These are phyloP conservation scores for Pocillopora grandis DNA, from an alignment of 92 coral and sea anemone genomes.

Conservation along the genomic window DNA sequence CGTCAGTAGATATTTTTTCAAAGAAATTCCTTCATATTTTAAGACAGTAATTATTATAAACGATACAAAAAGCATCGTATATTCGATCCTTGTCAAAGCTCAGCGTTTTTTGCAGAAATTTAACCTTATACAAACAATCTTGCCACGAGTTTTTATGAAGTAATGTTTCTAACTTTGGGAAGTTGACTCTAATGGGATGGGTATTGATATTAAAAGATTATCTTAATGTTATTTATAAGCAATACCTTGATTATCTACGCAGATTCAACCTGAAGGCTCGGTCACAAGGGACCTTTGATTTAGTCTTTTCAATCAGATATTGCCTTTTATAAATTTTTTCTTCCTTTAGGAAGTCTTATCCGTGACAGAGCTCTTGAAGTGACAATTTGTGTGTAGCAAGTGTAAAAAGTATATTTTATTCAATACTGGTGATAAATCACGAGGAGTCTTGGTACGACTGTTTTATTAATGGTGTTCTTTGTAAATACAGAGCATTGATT, in stretches of 20 bases:
- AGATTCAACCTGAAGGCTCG: slow-evolving; percentile 19
- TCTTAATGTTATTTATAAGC: slow-evolving; percentile 33
- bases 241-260: slow-evolving; percentile 10
- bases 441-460: slow-evolving; percentile 27
- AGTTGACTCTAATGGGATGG: neutral
- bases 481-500: slow-evolving; percentile 22
- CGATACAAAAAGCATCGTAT: neutral
- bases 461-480: slow-evolving; percentile 5
- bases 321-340: neutral
- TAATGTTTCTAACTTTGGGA: slow-evolving; percentile 1
- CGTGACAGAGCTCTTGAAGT: slow-evolving; percentile 16
- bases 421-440: slow-evolving; percentile 1
- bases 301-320: neutral
- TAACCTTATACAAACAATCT: neutral
- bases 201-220: neutral
- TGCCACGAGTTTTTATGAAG: neutral
- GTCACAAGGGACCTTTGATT: neutral
- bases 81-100: neutral
- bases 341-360: neutral
- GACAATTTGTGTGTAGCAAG: slow-evolving; percentile 23
- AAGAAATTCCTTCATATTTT: slow-evolving; percentile 2
- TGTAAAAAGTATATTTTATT: slow-evolving; percentile 39
- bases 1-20: neutral
- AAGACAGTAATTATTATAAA: neutral
- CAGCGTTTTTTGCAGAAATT: slow-evolving; percentile 1